Percentiles rank a stretch among this genome's conserved stretches.
Evolutionary conservation across 2,113 vertebrate genomes (phyloP).

Genomic region (Emydocephalus ijimae): DNA sequence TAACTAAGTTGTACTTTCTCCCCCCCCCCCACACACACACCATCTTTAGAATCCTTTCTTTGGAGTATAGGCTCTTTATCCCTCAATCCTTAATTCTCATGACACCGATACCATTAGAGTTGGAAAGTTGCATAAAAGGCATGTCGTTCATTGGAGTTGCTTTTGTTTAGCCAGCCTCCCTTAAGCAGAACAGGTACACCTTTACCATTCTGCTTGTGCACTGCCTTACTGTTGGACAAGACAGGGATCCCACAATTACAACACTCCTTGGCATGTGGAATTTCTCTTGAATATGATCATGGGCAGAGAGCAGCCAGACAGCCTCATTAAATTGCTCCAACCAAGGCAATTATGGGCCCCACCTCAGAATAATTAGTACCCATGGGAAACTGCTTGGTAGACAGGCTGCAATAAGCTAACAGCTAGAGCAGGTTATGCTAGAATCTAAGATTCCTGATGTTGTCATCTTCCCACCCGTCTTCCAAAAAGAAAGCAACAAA

Average conservation of each 20-base stretch:
- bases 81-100: neutral
- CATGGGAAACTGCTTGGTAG: slow-evolving; percentile 34
- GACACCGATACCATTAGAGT: neutral
- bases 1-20: neutral
- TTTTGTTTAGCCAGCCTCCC: neutral
- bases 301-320: slow-evolving; percentile 27
- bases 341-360: slow-evolving; percentile 25
- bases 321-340: slow-evolving; percentile 29
- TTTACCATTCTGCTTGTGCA: neutral
- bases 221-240: neutral
- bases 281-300: slow-evolving; percentile 22
- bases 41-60: neutral
- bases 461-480: neutral
- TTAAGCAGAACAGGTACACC: neutral
- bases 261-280: slow-evolving; percentile 5
- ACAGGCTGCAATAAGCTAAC: slow-evolving; percentile 13
- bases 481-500: neutral
- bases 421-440: slow-evolving; percentile 26
- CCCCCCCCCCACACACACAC: neutral
- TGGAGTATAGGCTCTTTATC: neutral
- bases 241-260: slow-evolving; percentile 23
- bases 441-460: neutral
- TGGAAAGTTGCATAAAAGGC: neutral
- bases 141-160: neutral
- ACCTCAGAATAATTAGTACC: slow-evolving; percentile 28